phyloP scores from a whole-genome alignment of 2,888 invertebrate genomes.

The Octonoba sinensis region DNA sequence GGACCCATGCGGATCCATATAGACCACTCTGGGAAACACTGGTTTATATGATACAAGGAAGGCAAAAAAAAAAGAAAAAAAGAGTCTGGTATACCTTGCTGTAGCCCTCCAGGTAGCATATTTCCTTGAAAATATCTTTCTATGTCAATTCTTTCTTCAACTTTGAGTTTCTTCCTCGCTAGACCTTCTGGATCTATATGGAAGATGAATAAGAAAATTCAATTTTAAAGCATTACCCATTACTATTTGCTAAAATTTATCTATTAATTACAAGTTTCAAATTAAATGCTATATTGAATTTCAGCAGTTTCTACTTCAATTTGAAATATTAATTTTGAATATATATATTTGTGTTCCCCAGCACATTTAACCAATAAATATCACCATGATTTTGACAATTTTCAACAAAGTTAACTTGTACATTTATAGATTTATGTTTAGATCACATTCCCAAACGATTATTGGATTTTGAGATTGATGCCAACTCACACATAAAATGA shows the following conservation, averaged over 20 bases:
- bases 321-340: too few relatives aligned
- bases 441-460: too few relatives aligned
- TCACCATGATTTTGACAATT: too few relatives aligned
- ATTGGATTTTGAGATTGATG: too few relatives aligned
- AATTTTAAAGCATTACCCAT: neutral
- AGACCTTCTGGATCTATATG: slow-evolving; percentile 66
- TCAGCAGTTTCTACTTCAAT: too few relatives aligned
- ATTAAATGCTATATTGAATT: too few relatives aligned
- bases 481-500: too few relatives aligned
- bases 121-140: slow-evolving; percentile 65
- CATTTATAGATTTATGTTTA: too few relatives aligned
- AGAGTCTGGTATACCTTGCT: slow-evolving; percentile 15
- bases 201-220: slow-evolving; percentile 20
- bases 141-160: slow-evolving; percentile 63
- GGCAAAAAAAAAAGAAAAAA: neutral
- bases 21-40: neutral
- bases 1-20: neutral
- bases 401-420: too few relatives aligned
- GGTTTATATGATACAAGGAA: neutral
- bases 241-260: neutral
- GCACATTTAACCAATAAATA: too few relatives aligned
- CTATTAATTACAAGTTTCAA: too few relatives aligned
- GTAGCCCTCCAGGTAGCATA: slow-evolving; percentile 20
- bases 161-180: slow-evolving; percentile 65
- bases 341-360: too few relatives aligned